Base-by-base conservation (phyloP, 2,888 invertebrate genomes). In the Sinohyriopsis cumingii region DNA sequence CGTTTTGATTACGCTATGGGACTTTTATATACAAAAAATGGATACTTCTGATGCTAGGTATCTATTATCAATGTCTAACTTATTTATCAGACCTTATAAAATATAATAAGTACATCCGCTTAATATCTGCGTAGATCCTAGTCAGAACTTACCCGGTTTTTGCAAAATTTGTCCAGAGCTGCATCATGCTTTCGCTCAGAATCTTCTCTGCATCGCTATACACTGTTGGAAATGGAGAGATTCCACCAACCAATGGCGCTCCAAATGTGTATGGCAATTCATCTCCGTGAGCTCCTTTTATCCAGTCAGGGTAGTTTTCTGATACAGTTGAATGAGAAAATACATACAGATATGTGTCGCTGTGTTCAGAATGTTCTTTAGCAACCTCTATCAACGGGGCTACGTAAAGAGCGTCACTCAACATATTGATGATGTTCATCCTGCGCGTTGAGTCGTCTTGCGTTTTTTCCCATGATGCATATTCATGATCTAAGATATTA, bases 401-500 rank as follows among this genome's bases (percentile, higher is more conserved):
- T 1, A 94, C 94, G 24, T 95, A 95, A 69, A 96, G 94, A 0
- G 95, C 95, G 90, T 96, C 96, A 86, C 95, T 94, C n/a, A 96
- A 91, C 24, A 96, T 93, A 88, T 95, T 95, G 90, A 96, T 93
- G 33, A 96, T 94, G 61, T 95, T 96, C 74, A 95, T 94, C 89
- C 95, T 94, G 87, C 96, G 94, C 5, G 95, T 94, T 86, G 95
- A 95, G 84, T 95, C 94, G 73, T 95, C 94, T 72, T 87, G 71
- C n/a, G 87, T 87, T 71, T 87, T 85, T 56, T 90, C 89, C 97
- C 98, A 98, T 89, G 98, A 97, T 6, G 97, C 97, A 90, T 98
- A 98, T 88, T 98, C 97, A 90, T 97, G 97, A 83, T 96, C 95
- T 80, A 98, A 95, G 59, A 97, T 96, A n/a, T 96, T 96, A 81